These are phyloP conservation scores for Sturnus vulgaris DNA, from an alignment of 2,113 vertebrate genomes.

Conservation along the genomic window DNA sequence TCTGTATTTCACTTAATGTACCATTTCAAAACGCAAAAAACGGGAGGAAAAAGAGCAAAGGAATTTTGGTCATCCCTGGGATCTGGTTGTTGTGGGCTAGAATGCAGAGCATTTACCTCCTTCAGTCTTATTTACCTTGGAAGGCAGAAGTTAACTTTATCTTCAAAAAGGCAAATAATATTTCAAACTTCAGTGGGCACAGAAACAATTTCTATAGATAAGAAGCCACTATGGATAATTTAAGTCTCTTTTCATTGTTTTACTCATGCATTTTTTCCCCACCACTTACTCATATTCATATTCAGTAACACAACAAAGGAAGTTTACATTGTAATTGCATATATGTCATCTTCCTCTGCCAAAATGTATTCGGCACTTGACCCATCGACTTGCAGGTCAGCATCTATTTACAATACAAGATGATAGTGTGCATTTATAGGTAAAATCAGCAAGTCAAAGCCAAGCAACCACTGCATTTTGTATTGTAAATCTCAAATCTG, in stretches of 20 bases:
- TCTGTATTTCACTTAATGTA: not conserved
- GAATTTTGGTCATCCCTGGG: not conserved
- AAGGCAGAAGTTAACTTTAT: not conserved
- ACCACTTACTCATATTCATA: not conserved
- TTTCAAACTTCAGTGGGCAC: not conserved
- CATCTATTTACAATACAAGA: not conserved
- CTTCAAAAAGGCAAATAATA: not conserved
- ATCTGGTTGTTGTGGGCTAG: not conserved
- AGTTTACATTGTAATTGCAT: not conserved
- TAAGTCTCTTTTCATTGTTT: not conserved
- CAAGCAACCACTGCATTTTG: not conserved
- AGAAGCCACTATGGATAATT: not conserved
- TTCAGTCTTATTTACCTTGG: not conserved
- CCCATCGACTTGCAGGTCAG: not conserved
- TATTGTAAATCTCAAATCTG: not conserved
- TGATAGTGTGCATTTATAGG: not conserved
- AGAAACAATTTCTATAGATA: not conserved
- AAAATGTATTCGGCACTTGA: not conserved
- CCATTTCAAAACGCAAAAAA: not conserved
- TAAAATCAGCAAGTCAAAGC: not conserved
- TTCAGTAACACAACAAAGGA: not conserved
- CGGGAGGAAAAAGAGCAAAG: not conserved
- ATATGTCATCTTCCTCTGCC: not conserved
- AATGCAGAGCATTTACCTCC: not conserved
- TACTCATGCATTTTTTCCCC: not conserved